These are phyloP conservation scores for Protodeltote pygarga DNA, from an alignment of 2,888 invertebrate genomes.

Conservation along the genomic window DNA sequence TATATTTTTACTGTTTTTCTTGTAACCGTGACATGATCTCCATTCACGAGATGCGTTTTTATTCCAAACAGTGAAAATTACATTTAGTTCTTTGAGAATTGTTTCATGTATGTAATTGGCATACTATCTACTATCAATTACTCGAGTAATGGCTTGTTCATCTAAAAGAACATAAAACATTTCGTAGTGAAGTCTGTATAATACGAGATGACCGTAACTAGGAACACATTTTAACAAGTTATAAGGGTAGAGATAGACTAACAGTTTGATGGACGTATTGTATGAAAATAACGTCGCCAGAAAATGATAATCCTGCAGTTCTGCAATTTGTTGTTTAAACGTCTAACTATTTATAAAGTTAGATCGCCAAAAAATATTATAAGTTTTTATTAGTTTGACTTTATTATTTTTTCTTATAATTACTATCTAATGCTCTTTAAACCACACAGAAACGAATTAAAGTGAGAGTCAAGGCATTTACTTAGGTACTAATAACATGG, in stretches of 20 bases:
- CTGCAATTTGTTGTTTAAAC: too few species aligned
- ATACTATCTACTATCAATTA: slow-evolving; percentile 16
- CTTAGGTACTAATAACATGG: too few species aligned
- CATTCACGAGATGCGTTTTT: slow-evolving; percentile 29
- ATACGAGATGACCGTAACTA: slow-evolving; percentile 17
- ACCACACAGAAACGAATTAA: too few species aligned
- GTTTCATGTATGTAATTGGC: slow-evolving; percentile 22
- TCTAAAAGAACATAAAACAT: slow-evolving; percentile 14
- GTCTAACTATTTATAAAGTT: too few species aligned
- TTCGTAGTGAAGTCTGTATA: slow-evolving; percentile 5
- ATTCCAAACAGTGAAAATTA: slow-evolving; percentile 37
- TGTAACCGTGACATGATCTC: slow-evolving; percentile 34
- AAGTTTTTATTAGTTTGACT: too few species aligned
- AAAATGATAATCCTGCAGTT: too few species aligned
- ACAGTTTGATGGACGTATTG: neutral
- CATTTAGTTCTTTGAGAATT: slow-evolving; percentile 8
- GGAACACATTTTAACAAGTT: slow-evolving; percentile 5
- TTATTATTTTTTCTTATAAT: too few species aligned
- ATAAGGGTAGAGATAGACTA: too few species aligned
- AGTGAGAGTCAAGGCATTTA: too few species aligned
- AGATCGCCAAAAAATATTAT: too few species aligned
- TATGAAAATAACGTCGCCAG: neutral
- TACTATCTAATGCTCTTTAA: too few species aligned
- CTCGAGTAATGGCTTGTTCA: slow-evolving; percentile 5
- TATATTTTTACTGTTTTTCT: slow-evolving; percentile 32